Base-by-base conservation (phyloP, 2,113 vertebrate genomes). In the Hippopotamus amphibius region DNA sequence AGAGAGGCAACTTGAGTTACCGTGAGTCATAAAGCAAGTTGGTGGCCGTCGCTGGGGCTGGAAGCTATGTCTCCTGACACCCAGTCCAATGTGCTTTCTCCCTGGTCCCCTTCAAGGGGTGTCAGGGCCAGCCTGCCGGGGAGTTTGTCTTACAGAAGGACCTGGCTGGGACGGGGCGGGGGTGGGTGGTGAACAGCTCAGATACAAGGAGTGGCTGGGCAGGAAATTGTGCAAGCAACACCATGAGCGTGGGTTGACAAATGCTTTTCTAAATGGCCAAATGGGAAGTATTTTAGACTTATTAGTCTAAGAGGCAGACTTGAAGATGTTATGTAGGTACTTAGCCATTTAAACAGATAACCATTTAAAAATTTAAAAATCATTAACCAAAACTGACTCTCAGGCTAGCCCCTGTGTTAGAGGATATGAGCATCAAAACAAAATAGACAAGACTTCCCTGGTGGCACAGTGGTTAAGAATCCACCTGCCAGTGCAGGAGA, bases 161-260 rank as follows among this genome's bases (percentile, higher is more conserved):
- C 63, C 53, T 43, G 86, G 69, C 53, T 48, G 65, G 46, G 55
- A 21, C 13, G 13, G 57, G 28, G 28, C 19, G 17, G 48, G 11
- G 71, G 71, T 4, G 13, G 13, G 71, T 15, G 71, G 61, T 22
- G 57, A 50, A 19, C 1, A 76, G 46, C 74, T 33, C 41, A 53
- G 33, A 11, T 17, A 2, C 24, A 2, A 14, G 28, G 14, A 22
- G 28, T 1, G 13, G 17, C 24, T 3, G 7, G 37, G 84, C 0
- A 0, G 48, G 48, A 48, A 66, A 11, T 0, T 4, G 26, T 15
- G 5, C 26, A 46, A 13, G 41, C 1, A 26, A 21, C 15, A 6
- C 48, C 66, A 11, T 22, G 65, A 48, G 10, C 11, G 2, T 6
- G 10, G 7, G 14, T 0, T 19, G 37, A 48, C 33, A 13, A 9